Evolutionary conservation across 2,113 vertebrate species (phyloP).

Genomic region (Thymallus thymallus): DNA sequence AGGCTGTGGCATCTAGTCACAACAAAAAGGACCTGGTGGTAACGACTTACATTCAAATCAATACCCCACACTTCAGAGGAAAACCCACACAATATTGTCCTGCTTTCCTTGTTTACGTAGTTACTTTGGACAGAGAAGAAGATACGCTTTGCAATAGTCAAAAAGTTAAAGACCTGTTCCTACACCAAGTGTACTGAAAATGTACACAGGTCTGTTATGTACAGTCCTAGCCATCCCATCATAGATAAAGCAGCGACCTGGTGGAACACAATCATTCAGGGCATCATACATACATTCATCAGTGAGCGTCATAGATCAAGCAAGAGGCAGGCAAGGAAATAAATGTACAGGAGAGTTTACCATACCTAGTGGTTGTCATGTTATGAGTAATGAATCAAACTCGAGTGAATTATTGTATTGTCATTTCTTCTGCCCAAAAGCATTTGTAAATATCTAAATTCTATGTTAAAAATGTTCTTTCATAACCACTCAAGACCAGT

Average conservation of each 20-base stretch:
- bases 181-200: constrained; percentile 3
- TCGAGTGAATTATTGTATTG: neutral
- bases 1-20: neutral
- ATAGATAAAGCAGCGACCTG: neutral
- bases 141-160: neutral
- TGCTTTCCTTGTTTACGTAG: neutral
- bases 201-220: neutral
- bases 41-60: constrained; percentile 33
- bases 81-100: constrained; percentile 17
- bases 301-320: constrained; percentile 11
- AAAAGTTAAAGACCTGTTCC: neutral
- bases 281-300: constrained; percentile 36
- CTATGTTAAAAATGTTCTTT: neutral
- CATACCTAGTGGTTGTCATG: constrained; percentile 5
- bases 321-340: constrained; percentile 6
- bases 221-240: neutral
- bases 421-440: neutral
- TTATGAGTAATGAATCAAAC: neutral
- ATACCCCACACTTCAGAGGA: constrained; percentile 28
- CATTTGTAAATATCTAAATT: constrained; percentile 1
- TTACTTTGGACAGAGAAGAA: neutral
- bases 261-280: constrained; percentile 1
- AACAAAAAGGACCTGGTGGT: neutral
- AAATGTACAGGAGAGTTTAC: neutral
- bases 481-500: neutral